Evolutionary conservation across 1,140 invertebrate genomes (phyloP), one percentile per base, ranked within the genome.

Genomic region (Drosophila neocordata): DNA sequence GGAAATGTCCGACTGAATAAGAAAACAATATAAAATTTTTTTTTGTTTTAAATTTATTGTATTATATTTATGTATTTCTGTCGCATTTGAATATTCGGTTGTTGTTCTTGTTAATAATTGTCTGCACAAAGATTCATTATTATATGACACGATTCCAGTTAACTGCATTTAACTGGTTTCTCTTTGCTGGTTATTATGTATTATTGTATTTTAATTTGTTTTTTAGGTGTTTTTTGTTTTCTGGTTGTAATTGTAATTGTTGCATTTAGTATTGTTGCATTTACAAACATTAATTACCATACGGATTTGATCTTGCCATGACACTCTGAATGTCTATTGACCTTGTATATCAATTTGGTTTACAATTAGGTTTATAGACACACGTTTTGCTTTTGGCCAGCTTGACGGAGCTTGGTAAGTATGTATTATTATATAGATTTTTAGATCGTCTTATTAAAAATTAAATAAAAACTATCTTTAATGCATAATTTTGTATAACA

Each of bases 61-160:
- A 82, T 78, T 89, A 87, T 88, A 88, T 80, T 82, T 88, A 89
- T 79, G 83, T 88, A 87, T 72, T 73, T 76, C 66, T 77, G 66
- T 60, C 84, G 75, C 79, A 75, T 72, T 87, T 82, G 67, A 68
- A 71, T 72, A 48, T 20, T 85, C 51, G 59, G 56, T 69, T 70
- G 69, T 69, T 65, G 27, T 68, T 65, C 35, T 76, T 84, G 72
- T 76, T 83, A 87, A 88, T 87, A 88, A 87, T 80, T 87, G 82
- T 85, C 67, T 85, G 81, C 81, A 87, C 87, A 74, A 80, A 85
- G 82, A 83, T 88, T 65, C 77, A 70, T 69, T 48, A 11, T 20
- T 48, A 11, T 48, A 20, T 48, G 15, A 38, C 37, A 38, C 37
- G 15, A n/a, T 11, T 35, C 41, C 41, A 48, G 41, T 48, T 2